Conservation (phyloP, 2,113 vertebrate species). For the Nesogale talazaci region DNA sequence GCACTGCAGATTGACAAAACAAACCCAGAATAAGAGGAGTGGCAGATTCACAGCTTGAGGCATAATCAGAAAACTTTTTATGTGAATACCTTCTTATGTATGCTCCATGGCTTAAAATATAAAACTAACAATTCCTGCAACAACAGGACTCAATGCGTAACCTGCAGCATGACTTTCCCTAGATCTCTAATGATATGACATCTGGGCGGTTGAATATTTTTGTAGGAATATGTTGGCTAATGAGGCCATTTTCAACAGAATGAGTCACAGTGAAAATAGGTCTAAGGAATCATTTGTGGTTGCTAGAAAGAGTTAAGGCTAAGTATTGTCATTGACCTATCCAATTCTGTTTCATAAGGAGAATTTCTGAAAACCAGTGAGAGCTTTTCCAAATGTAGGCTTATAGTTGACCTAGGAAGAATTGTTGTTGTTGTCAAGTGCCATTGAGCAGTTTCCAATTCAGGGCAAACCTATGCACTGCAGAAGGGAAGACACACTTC, state of each 20-base stretch:
- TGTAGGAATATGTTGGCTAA: not conserved
- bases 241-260: not conserved
- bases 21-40: not conserved
- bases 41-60: not conserved
- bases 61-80: not conserved
- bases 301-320: not conserved
- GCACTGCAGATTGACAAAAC: not conserved
- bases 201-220: not conserved
- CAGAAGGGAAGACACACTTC: no score
- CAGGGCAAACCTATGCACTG: no score
- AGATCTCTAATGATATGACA: not conserved
- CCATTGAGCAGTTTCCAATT: no score
- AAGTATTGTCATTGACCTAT: not conserved
- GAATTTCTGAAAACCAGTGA: not conserved
- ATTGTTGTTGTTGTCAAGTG: no score
- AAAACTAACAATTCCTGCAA: not conserved
- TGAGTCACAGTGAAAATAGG: not conserved
- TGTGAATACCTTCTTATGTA: not conserved
- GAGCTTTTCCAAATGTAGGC: not conserved
- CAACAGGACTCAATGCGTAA: not conserved
- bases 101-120: not conserved
- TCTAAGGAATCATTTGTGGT: not conserved
- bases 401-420: not conserved
- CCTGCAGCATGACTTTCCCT: not conserved
- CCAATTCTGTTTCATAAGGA: not conserved